Base-by-base conservation (phyloP, 2,797 vertebrate species). In the Psittacula echo region DNA sequence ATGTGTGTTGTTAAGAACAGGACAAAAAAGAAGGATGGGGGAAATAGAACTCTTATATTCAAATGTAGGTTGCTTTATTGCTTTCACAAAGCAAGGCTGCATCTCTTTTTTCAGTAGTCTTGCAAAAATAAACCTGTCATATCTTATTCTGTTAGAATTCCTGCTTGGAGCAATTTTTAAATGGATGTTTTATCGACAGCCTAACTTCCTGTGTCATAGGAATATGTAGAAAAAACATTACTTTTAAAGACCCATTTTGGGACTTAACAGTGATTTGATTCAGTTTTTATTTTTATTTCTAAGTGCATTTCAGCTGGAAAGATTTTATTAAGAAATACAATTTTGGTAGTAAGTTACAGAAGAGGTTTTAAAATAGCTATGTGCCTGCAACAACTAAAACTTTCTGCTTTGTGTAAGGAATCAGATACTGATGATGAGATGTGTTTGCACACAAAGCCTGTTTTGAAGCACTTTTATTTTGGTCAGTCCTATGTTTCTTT, bases 131-230 rank as follows among this genome's bases (percentile, higher is more conserved):
- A 68, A 24, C 2, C 32, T 50, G 66, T 79, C 61, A 71, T 94
- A 77, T 94, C 56, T 89, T 92, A 74, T 71, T 90, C 85, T 93
- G 68, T 77, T 85, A 85, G 41, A 89, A 84, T 88, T 96, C 71
- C 77, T 56, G 84, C 62, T 95, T 76, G 34, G 45, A 93, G 73
- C n/a, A 58, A 68, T 81, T 88, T 91, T 91, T 77, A 89, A 94
- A 84, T 85, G 82, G 66, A 68, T 88, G 23, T 67, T 90, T 73
- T 89, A 95, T 61, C 76, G 94, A 65, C 54, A 92, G 30, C 62
- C 82, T 75, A 64, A 83, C 77, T 91, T 96, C 71, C 86, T 76
- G 16, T 79, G 41, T 47, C 41, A 64, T 92, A 79, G 68, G 75
- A 91, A 89, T 66, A 84, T 32, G 27, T 87, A 84, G 93, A 77